A percentile compares a stretch with the other conserved stretches of the same genome.
Conservation (phyloP, 2,113 vertebrate species). For the Ginglymostoma cirratum region DNA sequence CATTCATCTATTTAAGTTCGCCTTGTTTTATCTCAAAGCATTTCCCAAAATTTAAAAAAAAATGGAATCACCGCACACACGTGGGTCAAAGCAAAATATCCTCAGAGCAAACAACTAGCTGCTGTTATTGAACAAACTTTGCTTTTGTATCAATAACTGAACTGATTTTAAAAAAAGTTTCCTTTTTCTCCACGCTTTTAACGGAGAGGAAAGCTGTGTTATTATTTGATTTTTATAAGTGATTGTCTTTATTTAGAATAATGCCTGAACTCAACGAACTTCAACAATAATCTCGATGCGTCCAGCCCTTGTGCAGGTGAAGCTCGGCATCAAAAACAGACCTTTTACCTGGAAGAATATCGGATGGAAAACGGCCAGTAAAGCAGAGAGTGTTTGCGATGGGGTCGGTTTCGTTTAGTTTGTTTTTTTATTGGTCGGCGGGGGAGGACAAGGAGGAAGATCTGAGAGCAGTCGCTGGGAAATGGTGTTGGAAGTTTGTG, state of each 20-base stretch:
- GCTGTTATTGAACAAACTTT: neutral
- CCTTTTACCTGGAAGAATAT: neutral
- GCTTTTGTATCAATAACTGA: neutral
- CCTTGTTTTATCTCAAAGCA: neutral
- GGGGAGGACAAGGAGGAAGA: neutral
- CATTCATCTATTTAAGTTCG: neutral
- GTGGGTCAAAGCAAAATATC: constrained; percentile 24
- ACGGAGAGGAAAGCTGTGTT: too few relatives aligned
- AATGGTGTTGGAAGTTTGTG: constrained; percentile 62
- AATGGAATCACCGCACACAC: neutral
- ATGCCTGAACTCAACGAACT: neutral
- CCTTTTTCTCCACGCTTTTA: neutral
- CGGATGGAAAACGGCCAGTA: neutral
- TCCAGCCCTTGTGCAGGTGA: neutral
- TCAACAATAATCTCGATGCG: neutral
- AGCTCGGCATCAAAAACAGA: neutral
- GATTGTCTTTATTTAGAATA: neutral
- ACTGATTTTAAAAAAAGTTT: neutral
- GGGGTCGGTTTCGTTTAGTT: neutral
- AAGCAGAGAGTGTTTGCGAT: neutral
- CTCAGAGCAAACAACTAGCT: neutral
- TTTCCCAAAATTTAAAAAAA: constrained; percentile 12
- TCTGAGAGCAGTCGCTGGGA: constrained; percentile 52
- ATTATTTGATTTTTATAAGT: neutral
- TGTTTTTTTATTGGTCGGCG: too few relatives aligned